phyloP scores from a whole-genome alignment of 2,888 invertebrate genomes.

The Seira ritae region DNA sequence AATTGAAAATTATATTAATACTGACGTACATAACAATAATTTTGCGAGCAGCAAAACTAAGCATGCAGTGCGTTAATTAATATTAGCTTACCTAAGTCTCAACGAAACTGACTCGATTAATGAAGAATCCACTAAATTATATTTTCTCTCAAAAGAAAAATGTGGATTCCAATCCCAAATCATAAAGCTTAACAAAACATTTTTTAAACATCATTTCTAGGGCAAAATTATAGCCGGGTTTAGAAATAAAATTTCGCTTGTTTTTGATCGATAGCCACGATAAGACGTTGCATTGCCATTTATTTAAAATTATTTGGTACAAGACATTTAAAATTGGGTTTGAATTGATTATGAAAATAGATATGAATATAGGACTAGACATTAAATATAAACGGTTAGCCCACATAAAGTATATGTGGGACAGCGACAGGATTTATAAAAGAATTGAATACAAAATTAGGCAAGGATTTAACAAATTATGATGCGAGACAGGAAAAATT shows the following conservation, averaged over 20 bases:
- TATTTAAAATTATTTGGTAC: neutral
- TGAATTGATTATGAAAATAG: neutral
- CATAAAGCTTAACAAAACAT: too few species aligned
- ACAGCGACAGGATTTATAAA: too few species aligned
- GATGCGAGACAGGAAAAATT: too few species aligned
- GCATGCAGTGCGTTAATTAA: slow-evolving; percentile 39
- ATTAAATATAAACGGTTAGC: neutral
- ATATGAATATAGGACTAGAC: neutral
- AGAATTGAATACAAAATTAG: neutral
- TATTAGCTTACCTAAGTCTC: too few species aligned
- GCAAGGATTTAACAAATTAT: too few species aligned
- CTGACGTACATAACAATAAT: slow-evolving; percentile 59
- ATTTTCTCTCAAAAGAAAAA: neutral
- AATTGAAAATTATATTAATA: slow-evolving; percentile 21
- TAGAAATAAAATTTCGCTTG: too few species aligned
- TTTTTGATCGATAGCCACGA: neutral
- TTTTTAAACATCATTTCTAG: too few species aligned
- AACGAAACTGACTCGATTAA: neutral
- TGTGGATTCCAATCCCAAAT: neutral
- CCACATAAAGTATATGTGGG: too few species aligned
- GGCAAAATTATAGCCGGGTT: too few species aligned
- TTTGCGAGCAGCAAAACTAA: slow-evolving; percentile 58
- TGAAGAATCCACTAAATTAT: neutral
- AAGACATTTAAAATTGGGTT: neutral
- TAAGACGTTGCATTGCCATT: neutral